phyloP scores from a whole-genome alignment of 1,140 invertebrate genomes.

The Brachionus rotundiformis region DNA sequence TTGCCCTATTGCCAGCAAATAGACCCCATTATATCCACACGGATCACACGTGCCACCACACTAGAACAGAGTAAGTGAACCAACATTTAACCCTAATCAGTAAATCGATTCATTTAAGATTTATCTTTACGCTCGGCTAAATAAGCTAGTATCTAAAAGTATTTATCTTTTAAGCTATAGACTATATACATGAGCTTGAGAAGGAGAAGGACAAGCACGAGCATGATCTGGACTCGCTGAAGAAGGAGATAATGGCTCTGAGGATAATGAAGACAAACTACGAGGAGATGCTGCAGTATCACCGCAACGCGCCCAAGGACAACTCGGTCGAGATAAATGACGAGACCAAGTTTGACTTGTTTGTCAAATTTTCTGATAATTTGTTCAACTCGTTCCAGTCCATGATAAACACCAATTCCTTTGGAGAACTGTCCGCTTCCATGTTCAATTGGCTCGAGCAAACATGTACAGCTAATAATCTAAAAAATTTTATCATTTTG shows the following conservation, averaged over 20 bases:
- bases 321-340: constrained; percentile 49
- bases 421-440: constrained; percentile 27
- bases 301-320: constrained; percentile 41
- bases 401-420: constrained; percentile 46
- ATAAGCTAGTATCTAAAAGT: background rate
- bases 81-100: background rate
- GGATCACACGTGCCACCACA: constrained; percentile 49
- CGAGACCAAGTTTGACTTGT: constrained; percentile 45
- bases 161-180: constrained; percentile 49
- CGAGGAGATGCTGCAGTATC: constrained; percentile 48
- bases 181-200: constrained; percentile 43
- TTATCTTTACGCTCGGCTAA: constrained; percentile 18
- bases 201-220: constrained; percentile 51
- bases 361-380: constrained; percentile 52
- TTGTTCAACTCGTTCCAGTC: constrained; percentile 44
- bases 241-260: constrained; percentile 47
- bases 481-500: constrained; percentile 48
- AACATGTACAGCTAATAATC: constrained; percentile 28
- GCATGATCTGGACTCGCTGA: constrained; percentile 24
- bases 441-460: constrained; percentile 51
- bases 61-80: constrained; percentile 51
- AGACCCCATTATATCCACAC: constrained; percentile 34
- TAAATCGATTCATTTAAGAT: constrained; percentile 32
- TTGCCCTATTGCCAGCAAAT: constrained; percentile 51
- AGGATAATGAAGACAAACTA: constrained; percentile 47